Conservation (phyloP, 2,888 invertebrate species). For the Myathropa florea region DNA sequence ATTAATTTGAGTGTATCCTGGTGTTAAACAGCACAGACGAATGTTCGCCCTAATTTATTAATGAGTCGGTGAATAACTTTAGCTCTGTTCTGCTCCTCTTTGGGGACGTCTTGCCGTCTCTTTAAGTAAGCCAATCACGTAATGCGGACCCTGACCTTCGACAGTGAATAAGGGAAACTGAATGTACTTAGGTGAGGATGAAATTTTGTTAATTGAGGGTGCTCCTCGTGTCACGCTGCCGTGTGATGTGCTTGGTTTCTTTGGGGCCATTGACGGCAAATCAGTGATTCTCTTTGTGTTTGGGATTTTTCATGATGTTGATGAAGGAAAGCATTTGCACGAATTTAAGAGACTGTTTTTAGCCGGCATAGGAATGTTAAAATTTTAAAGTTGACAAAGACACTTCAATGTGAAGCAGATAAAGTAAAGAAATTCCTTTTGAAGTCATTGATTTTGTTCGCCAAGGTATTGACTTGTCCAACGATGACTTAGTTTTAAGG, state of each 20-base stretch:
- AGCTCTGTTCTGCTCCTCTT: not conserved
- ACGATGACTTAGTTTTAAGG: too few relatives aligned
- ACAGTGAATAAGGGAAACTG: not conserved
- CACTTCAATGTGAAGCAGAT: too few relatives aligned
- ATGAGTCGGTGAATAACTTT: slow-evolving; percentile 4
- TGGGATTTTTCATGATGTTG: not conserved
- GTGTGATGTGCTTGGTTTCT: not conserved
- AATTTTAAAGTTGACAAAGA: too few relatives aligned
- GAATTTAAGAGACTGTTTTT: too few relatives aligned
- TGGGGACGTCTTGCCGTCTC: not conserved
- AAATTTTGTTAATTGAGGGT: not conserved
- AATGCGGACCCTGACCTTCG: not conserved
- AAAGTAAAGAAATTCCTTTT: too few relatives aligned
- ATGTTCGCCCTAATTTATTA: slow-evolving; percentile 38
- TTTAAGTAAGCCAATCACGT: not conserved
- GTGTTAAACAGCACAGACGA: slow-evolving; percentile 31
- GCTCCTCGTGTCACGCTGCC: not conserved
- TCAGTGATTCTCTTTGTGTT: not conserved
- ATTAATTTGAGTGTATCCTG: slow-evolving; percentile 51
- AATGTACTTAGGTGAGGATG: not conserved
- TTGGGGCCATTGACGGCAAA: not conserved
- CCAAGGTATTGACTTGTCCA: too few relatives aligned
- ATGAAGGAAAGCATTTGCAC: too few relatives aligned
- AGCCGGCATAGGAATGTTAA: too few relatives aligned
- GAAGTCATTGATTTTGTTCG: too few relatives aligned